Base-by-base conservation (phyloP, 2,113 vertebrate species). In the Austrofundulus limnaeus region DNA sequence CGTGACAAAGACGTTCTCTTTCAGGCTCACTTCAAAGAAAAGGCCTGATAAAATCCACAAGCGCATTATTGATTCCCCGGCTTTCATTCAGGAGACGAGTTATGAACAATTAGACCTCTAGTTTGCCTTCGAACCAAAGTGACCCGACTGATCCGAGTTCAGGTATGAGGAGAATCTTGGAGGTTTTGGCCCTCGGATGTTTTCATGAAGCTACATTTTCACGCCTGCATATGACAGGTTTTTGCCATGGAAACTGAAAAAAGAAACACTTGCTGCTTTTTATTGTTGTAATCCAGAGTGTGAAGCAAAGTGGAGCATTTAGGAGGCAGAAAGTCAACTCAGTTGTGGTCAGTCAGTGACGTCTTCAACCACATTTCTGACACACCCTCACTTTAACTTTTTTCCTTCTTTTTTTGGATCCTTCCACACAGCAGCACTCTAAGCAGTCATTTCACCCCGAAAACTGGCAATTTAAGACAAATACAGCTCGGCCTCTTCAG, bases 361-460 rank as follows among this genome's bases (percentile, higher is more conserved):
- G 43, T 79, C 84, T 78, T 77, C 76, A 82, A 86, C 86, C 88
- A 76, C 87, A 85, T 59, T 50, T 66, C 70, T 65, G 85, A 86
- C 88, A 88, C 88, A 77, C 88, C 86, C 88, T 85, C 45, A 21
- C 31, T 68, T 69, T 72, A 69, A 6, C 45, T 16, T 51, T 77
- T 19, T 56, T 20, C 9, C 8, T 34, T 34, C 31, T 34, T 52
- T 25, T 65, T 63, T 57, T 42, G 41, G 23, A 45, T 81, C 16
- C 65, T 49, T 77, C 59, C 65, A 72, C 57, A 80, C 60, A 66
- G 73, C 54, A 53, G 31, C 41, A 56, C 50, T 52, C 47, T 58
- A 61, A 48, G 42, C 53, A 51, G 63, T 46, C 61, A 47, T 78
- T 73, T 80, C 47, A 69, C 60, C 71, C 59, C 39, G 53, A 39